Evolutionary conservation across 2,888 invertebrate genomes (phyloP), one percentile per base, ranked within the genome.

Genomic region (Dryocosmus kuriphilus): DNA sequence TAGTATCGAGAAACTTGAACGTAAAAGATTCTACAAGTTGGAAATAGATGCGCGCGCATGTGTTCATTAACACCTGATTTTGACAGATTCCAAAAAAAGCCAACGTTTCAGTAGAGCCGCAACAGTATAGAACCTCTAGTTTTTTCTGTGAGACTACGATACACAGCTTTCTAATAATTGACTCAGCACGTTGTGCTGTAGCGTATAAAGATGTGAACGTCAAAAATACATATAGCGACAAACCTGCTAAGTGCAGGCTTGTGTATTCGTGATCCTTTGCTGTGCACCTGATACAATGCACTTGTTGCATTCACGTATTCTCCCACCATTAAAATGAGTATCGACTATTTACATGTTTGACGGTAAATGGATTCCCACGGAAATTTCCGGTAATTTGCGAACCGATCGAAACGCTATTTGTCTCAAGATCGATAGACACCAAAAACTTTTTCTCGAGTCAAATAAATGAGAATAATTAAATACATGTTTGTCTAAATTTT

Each of bases 351-450:
- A 75, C 81, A 81, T 82, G 77, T 77, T 79, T 74, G 75, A 67
- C 79, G 79, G 80, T 82, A 81, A 82, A 86, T 84, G 82, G 86
- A 86, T 89, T 89, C 88, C 88, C 89, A 89, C 88, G 88, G 86
- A 87, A 88, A 87, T 88, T 88, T 87, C 87, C 89, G 88, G 87
- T 83, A 86, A 88, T 88, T 87, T 88, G 86, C 86, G 85, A 86
- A 86, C 86, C 86, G 85, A 86, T 84, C 81, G 84, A 80, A 86
- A 85, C 86, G 85, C 83, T 85, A 84, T 83, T 84, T 85, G 85
- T 82, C 82, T 85, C 87, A 88, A 88, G 88, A 87, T 86, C 86
- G 84, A 61, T 71, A 77, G 67, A 63, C 77, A 61, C 75, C 80
- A 77, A 80, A 8, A 80, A 77, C 80, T 81, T 81, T 81, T 82